These are phyloP conservation scores for Bergia puertoricense DNA, from an alignment of 92 coral and sea anemone genomes.

Conservation along the genomic window DNA sequence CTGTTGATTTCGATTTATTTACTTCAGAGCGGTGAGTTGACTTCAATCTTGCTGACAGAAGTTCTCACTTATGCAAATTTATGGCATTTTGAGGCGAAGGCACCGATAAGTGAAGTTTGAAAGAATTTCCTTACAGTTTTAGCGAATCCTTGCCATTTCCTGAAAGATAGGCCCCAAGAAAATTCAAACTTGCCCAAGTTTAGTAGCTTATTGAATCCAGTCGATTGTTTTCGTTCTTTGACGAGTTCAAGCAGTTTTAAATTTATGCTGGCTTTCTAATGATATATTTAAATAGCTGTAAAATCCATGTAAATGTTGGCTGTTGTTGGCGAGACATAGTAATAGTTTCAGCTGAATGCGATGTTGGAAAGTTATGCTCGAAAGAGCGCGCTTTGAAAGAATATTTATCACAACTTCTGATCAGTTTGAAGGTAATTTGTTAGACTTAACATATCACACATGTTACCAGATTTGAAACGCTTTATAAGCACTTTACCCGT, in stretches of 20 bases:
- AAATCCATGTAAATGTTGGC: constrained; percentile 95
- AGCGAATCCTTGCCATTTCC: constrained; percentile 14
- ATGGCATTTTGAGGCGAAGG: constrained; percentile 77
- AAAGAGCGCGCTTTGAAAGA: constrained; percentile 11
- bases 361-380: constrained; percentile 34
- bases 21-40: constrained; percentile 62
- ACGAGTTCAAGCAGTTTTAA: constrained; percentile 93
- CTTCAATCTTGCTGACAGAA: constrained; percentile 83
- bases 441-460: constrained; percentile 23
- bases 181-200: constrained; percentile 31
- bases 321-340: constrained; percentile 73
- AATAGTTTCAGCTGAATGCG: constrained; percentile 75
- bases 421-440: constrained; percentile 31
- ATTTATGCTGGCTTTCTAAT: constrained; percentile 88
- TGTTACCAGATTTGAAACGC: constrained; percentile 38
- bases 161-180: constrained; percentile 19
- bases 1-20: constrained; percentile 33
- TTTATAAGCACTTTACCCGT: constrained; percentile 27
- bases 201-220: constrained; percentile 48
- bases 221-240: constrained; percentile 86
- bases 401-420: constrained; percentile 24
- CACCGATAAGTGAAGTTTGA: constrained; percentile 54
- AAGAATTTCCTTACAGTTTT: constrained; percentile 47
- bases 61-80: constrained; percentile 91
- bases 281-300: constrained; percentile 98